phyloP scores from a whole-genome alignment of 2,797 vertebrate species.

The Sus cebifrons region DNA sequence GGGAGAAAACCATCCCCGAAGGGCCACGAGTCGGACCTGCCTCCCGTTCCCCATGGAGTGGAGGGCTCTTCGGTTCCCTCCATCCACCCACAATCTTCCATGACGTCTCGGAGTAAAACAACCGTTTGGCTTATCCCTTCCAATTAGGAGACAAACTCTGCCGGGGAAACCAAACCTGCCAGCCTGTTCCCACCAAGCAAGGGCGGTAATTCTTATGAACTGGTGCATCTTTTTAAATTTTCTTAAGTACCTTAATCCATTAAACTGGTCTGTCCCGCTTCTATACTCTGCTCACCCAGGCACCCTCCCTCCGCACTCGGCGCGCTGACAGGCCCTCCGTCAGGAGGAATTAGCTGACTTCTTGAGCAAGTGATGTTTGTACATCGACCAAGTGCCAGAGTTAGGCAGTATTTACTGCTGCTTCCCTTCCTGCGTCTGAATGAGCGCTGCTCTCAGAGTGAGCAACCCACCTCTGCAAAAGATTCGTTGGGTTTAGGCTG shows the following conservation, averaged over 20 bases:
- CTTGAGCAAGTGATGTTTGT: constrained; percentile 65
- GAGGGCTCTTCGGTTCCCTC: background rate
- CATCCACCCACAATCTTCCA: constrained; percentile 60
- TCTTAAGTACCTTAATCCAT: constrained; percentile 83
- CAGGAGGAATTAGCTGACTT: constrained; percentile 73
- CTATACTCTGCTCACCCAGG: constrained; percentile 18
- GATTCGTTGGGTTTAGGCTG: background rate
- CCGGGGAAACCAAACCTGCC: background rate
- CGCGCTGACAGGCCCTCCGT: constrained; percentile 4
- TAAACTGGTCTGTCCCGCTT: background rate
- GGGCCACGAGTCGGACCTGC: background rate
- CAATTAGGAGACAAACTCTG: constrained; percentile 64
- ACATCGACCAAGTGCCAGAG: constrained; percentile 43
- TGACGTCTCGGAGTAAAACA: background rate
- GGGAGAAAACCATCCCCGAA: background rate
- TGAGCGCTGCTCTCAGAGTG: background rate
- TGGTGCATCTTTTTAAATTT: constrained; percentile 61
- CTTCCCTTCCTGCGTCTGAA: background rate
- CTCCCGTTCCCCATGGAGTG: background rate
- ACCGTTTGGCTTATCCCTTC: constrained; percentile 76
- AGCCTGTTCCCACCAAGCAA: background rate
- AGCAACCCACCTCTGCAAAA: constrained; percentile 31
- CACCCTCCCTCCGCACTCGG: background rate
- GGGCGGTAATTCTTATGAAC: constrained; percentile 45
- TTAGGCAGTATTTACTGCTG: constrained; percentile 14